Conservation (phyloP, 1,140 invertebrate genomes). For the Bilobella aurantiaca region DNA sequence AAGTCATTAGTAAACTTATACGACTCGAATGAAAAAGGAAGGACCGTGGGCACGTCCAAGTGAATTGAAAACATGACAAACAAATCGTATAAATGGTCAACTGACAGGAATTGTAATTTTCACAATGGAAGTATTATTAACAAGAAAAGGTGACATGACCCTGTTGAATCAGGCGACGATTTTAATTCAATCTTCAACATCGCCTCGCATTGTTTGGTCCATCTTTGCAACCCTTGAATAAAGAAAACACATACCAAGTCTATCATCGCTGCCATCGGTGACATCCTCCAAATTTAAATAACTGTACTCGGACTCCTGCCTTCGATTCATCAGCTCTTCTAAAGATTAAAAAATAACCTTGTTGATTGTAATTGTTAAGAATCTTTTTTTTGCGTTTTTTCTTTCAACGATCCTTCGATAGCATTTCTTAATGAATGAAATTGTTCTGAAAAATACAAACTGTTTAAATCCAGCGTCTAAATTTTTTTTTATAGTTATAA, state of each 20-base stretch:
- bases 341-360: not conserved
- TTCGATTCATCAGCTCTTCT: conserved; percentile 37
- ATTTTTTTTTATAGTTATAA: not conserved
- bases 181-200: too few species aligned
- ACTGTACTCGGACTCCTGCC: conserved; percentile 39
- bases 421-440: not conserved
- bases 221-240: too few species aligned
- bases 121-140: too few species aligned
- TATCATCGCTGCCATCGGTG: conserved; percentile 42
- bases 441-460: conserved; percentile 4
- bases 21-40: too few species aligned
- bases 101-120: too few species aligned
- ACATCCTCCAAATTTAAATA: conserved; percentile 46
- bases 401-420: not conserved
- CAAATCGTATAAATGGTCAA: too few species aligned
- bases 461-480: conserved; percentile 10
- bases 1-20: too few species aligned
- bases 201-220: too few species aligned
- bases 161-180: too few species aligned
- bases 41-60: too few species aligned
- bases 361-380: not conserved
- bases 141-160: too few species aligned
- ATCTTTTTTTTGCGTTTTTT: not conserved
- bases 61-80: too few species aligned
- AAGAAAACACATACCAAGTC: conserved; percentile 27